phyloP scores from a whole-genome alignment of 2,113 vertebrate species.

The Picathartes gymnocephalus region DNA sequence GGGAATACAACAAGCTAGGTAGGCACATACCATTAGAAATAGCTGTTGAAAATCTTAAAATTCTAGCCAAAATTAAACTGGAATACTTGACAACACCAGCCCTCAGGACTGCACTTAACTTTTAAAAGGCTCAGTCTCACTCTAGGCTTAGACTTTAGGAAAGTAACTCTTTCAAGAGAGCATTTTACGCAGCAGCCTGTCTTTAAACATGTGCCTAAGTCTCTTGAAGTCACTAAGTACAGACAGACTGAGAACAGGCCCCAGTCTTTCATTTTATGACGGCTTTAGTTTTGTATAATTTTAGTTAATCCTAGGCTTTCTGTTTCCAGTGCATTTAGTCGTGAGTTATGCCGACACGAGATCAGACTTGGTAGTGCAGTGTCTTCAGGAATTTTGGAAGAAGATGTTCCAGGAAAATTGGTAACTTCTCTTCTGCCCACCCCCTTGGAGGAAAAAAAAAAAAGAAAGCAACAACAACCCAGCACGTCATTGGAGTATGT shows the following conservation, averaged over 20 bases:
- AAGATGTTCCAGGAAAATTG: constrained; percentile 58
- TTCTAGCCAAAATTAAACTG: constrained; percentile 14
- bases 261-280: background rate
- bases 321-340: background rate
- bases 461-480: background rate
- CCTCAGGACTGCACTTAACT: background rate
- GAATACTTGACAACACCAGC: background rate
- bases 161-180: background rate
- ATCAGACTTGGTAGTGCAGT: background rate
- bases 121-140: background rate
- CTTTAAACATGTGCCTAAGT: background rate
- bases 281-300: constrained; percentile 36
- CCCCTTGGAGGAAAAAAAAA: constrained; percentile 15
- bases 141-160: background rate
- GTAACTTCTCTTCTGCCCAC: constrained; percentile 20
- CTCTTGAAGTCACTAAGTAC: background rate
- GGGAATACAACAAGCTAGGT: constrained; percentile 40
- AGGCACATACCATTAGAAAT: constrained; percentile 44
- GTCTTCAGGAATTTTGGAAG: background rate
- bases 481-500: background rate
- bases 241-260: background rate
- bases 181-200: background rate
- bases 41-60: constrained; percentile 5
- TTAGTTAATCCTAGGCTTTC: constrained; percentile 47
- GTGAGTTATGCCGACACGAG: background rate